phyloP scores from a whole-genome alignment of 2,888 invertebrate species.

The Pristionchus maxplancki region DNA sequence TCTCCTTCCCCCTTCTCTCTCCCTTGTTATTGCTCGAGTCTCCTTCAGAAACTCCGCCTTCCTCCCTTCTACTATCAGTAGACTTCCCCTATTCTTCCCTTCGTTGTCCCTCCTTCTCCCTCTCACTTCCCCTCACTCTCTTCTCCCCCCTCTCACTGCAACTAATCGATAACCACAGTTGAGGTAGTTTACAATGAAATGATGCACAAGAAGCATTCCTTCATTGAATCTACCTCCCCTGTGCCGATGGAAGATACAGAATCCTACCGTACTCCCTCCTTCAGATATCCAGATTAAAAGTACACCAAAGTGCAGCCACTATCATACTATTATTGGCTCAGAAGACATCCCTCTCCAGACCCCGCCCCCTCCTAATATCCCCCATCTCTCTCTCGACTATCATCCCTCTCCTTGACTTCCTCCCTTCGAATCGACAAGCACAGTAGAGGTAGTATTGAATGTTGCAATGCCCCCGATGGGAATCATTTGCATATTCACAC shows the following conservation, averaged over 20 bases:
- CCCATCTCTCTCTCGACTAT: no score
- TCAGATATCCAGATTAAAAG: neutral
- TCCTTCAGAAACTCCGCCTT: neutral
- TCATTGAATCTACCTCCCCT: neutral
- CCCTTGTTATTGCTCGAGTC: neutral
- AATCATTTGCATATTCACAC: slow-evolving; percentile 30
- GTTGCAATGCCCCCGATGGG: slow-evolving; percentile 35
- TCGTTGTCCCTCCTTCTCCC: neutral
- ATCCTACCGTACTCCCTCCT: neutral
- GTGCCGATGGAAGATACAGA: neutral
- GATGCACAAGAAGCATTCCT: neutral
- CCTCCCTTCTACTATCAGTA: neutral
- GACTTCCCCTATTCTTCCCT: neutral
- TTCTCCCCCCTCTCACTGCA: neutral
- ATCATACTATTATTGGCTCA: no score
- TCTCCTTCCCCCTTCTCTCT: neutral
- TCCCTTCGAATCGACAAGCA: neutral
- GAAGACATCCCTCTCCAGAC: neutral
- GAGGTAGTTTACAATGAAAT: neutral
- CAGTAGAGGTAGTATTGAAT: slow-evolving; percentile 50
- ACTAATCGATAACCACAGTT: no score
- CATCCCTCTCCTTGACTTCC: neutral
- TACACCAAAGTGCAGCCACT: no score
- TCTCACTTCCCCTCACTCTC: no score
- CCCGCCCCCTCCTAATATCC: slow-evolving; percentile 1